Conservation (phyloP, 2,113 vertebrate species). For the Colossoma macropomum region DNA sequence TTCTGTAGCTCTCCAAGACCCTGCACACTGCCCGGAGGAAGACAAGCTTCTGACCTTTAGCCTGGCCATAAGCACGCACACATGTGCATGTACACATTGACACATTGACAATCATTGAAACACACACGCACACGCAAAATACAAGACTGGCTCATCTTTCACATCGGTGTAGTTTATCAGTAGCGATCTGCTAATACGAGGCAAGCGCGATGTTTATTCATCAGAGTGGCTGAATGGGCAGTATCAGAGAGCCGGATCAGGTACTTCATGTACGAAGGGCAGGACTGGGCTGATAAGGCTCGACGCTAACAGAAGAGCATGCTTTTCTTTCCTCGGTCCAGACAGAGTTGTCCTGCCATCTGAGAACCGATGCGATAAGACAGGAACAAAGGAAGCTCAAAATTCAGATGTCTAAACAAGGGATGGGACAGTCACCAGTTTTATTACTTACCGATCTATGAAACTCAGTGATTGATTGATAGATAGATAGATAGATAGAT, state of each 20-base stretch:
- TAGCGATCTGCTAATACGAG: neutral
- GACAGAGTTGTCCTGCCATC: neutral
- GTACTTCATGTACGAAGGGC: slow-evolving; percentile 6
- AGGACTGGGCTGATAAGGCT: neutral
- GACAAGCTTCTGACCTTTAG: slow-evolving; percentile 53
- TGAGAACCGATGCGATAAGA: neutral
- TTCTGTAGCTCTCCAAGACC: slow-evolving; percentile 38
- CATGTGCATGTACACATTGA: neutral
- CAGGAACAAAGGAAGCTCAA: neutral
- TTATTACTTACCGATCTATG: neutral
- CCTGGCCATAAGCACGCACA: slow-evolving; percentile 1
- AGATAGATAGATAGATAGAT: no score
- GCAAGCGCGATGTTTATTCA: neutral
- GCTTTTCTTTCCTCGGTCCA: neutral
- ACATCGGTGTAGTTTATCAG: neutral
- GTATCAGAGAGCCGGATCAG: neutral
- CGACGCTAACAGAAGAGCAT: neutral
- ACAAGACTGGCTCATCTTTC: slow-evolving; percentile 13
- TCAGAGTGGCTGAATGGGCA: neutral
- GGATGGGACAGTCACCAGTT: neutral
- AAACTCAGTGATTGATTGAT: no score
- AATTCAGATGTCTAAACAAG: neutral
- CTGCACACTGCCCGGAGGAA: slow-evolving; percentile 46
- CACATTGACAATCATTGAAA: neutral
- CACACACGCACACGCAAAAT: neutral